phyloP scores from a whole-genome alignment of 2,113 vertebrate genomes.

The Equus quagga region DNA sequence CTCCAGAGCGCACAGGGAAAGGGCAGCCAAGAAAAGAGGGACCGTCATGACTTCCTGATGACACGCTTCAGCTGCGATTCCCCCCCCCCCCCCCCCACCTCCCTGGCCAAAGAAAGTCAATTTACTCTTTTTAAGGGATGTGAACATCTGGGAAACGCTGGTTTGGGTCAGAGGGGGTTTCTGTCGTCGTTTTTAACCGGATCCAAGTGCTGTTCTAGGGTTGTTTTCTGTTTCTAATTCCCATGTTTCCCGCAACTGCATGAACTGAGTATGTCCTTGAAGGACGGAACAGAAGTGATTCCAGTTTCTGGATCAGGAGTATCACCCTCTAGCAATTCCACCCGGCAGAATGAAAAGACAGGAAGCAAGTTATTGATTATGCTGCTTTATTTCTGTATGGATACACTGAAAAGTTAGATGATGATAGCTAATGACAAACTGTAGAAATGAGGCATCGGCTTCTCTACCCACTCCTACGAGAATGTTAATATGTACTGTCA shows the following conservation, averaged over 20 bases:
- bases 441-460: constrained; percentile 55
- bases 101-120: not conserved
- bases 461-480: constrained; percentile 67
- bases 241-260: accelerated
- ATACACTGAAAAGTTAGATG: constrained; percentile 76
- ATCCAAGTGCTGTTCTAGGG: not conserved
- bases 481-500: constrained; percentile 68
- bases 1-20: not conserved
- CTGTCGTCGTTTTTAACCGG: not conserved
- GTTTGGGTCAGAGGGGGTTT: not conserved
- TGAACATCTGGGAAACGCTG: not conserved
- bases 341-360: constrained; percentile 37
- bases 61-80: not conserved
- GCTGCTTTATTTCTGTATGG: constrained; percentile 80
- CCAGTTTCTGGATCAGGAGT: not conserved
- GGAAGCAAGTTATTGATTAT: constrained; percentile 68
- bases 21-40: not conserved
- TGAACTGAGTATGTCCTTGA: not conserved
- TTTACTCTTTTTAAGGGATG: not conserved
- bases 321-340: not conserved
- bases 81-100: not conserved
- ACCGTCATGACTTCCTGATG: not conserved
- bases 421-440: constrained; percentile 75
- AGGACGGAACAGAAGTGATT: not conserved
- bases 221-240: not conserved